Evolutionary conservation across 2,797 vertebrate species (phyloP).

Genomic region (Rhinogobio ventralis): DNA sequence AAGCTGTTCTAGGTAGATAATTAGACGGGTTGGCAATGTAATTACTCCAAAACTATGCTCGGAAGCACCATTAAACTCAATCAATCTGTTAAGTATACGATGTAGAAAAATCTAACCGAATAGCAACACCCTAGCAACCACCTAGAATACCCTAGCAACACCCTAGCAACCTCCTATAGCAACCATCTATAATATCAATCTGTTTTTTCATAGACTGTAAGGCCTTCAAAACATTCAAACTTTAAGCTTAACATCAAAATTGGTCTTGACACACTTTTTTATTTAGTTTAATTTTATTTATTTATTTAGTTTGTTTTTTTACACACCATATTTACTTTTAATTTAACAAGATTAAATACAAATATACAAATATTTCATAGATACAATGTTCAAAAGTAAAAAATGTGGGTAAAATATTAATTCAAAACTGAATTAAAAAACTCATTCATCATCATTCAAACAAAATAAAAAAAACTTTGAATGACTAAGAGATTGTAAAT

Average conservation of each 20-base stretch:
- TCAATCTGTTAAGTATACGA: slow-evolving; percentile 30
- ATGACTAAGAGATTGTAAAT: background rate
- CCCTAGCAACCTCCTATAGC: background rate
- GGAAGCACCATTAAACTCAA: slow-evolving; percentile 29
- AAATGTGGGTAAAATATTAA: background rate
- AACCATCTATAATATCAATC: background rate
- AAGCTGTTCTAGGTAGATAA: slow-evolving; percentile 49
- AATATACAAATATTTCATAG: background rate
- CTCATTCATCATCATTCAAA: background rate
- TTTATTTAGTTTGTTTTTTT: background rate
- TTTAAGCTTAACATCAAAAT: background rate
- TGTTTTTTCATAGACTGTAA: background rate
- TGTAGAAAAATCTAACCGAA: background rate
- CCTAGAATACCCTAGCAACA: background rate
- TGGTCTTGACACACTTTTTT: background rate
- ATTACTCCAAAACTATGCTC: slow-evolving; percentile 46
- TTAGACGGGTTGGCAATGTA: slow-evolving; percentile 33
- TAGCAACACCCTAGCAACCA: background rate
- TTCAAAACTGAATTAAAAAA: too few relatives aligned
- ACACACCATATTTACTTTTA: background rate
- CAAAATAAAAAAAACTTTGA: background rate
- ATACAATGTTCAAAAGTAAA: background rate
- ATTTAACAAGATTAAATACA: background rate
- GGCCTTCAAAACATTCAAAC: background rate
- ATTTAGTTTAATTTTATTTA: background rate